These are phyloP conservation scores for Polypterus bichir DNA, from an alignment of 2,113 vertebrate species.

Conservation along the genomic window DNA sequence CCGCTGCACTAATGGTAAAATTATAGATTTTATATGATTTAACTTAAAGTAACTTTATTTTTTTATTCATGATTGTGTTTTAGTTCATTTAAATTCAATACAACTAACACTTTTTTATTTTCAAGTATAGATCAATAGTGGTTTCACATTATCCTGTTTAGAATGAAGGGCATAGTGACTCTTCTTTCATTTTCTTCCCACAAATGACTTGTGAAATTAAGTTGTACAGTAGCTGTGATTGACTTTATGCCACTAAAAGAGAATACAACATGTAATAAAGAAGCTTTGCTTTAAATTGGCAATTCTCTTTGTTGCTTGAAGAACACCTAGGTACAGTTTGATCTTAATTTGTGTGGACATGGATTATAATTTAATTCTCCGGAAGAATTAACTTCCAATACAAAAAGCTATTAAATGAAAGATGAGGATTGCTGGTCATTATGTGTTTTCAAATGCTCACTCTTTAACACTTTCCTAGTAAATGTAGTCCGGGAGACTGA, in stretches of 20 bases:
- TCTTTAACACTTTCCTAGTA: conserved; percentile 29
- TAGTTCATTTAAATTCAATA: too few relatives aligned
- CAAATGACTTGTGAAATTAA: conserved; percentile 32
- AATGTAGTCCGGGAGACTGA: conserved; percentile 12
- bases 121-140: conserved; percentile 31
- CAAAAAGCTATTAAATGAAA: conserved; percentile 28
- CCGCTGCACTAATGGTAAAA: too few relatives aligned
- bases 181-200: conserved; percentile 28
- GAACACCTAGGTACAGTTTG: conserved; percentile 43
- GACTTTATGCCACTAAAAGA: conserved; percentile 28
- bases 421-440: conserved; percentile 21
- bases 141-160: conserved; percentile 40
- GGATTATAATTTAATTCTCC: conserved; percentile 53
- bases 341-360: conserved; percentile 51
- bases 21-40: too few relatives aligned
- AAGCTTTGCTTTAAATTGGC: conserved; percentile 39
- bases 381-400: conserved; percentile 47
- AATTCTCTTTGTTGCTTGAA: conserved; percentile 41
- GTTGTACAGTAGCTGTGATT: conserved; percentile 19
- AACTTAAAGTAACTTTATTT: too few relatives aligned
- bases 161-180: conserved; percentile 18
- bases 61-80: too few relatives aligned
- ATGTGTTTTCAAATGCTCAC: conserved; percentile 26
- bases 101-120: neutral
- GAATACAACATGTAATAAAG: conserved; percentile 19